Evolutionary conservation across 2,113 vertebrate species (phyloP).

Genomic region (Pelmatolapia mariae): DNA sequence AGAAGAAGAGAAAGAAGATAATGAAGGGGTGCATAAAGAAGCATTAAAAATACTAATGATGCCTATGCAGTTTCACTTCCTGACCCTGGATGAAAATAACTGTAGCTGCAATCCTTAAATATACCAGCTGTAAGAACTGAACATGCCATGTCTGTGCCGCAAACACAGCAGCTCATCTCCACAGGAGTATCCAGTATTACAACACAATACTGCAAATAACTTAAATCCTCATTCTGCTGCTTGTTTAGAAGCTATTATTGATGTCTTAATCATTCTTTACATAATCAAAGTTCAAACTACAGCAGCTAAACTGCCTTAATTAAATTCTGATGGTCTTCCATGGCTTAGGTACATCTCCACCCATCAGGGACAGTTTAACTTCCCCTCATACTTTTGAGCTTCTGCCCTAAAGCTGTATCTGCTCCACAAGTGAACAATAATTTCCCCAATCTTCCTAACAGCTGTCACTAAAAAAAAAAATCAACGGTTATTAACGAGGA

Average conservation of each 20-base stretch:
- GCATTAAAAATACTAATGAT: not conserved
- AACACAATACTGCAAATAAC: constrained; percentile 23
- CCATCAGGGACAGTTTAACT: constrained; percentile 6
- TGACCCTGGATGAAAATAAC: not conserved
- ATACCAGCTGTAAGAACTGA: not conserved
- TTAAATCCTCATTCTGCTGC: not conserved
- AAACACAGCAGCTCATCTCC: not conserved
- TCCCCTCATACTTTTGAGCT: not conserved
- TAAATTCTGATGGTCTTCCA: not conserved
- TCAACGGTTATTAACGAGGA: not conserved
- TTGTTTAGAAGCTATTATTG: constrained; percentile 1
- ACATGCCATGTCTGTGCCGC: not conserved
- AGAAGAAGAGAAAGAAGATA: not conserved
- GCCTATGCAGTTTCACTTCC: not conserved
- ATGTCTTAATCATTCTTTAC: not conserved
- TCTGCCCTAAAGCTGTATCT: not conserved
- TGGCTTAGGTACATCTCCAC: not conserved
- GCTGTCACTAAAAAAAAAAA: not conserved
- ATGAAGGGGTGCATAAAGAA: not conserved
- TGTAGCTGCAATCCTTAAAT: not conserved
- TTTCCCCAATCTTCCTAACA: not conserved
- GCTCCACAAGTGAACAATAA: not conserved
- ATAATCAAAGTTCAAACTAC: not conserved
- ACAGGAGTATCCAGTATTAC: not conserved
- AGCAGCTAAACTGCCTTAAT: not conserved